A percentile compares a stretch with the other conserved stretches of the same genome.
These are phyloP conservation scores for Agrypnia vestita DNA, from an alignment of 1,140 invertebrate genomes.

Conservation along the genomic window DNA sequence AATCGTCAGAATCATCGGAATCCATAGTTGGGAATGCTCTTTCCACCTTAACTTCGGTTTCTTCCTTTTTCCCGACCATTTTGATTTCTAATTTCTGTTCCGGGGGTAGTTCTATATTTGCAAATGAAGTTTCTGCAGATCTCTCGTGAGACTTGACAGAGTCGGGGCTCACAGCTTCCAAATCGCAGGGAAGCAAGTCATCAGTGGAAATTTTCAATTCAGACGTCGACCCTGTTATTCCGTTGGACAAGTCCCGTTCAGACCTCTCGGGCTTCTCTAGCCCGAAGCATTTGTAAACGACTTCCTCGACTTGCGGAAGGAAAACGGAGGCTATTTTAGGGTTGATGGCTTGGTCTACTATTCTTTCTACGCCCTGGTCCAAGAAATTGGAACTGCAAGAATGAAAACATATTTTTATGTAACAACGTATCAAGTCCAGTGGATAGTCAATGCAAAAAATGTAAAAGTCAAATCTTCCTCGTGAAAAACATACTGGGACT, in stretches of 20 bases:
- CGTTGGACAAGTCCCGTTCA: constrained; percentile 32
- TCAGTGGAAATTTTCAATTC: constrained; percentile 61
- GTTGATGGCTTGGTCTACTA: constrained; percentile 96
- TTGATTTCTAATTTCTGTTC: constrained; percentile 18
- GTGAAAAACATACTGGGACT: no score
- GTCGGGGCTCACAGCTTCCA: constrained; percentile 85
- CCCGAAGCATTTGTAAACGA: constrained; percentile 91
- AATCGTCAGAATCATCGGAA: constrained; percentile 72
- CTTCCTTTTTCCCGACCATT: constrained; percentile 61
- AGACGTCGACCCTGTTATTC: constrained; percentile 9
- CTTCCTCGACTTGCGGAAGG: constrained; percentile 91
- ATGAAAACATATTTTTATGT: constrained; percentile 36
- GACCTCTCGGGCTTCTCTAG: constrained; percentile 67
- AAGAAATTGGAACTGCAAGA: constrained; percentile 84
- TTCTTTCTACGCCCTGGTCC: constrained; percentile 89
- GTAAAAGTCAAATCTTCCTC: no score
- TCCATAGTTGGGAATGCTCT: constrained; percentile 54
- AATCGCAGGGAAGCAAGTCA: constrained; percentile 81
- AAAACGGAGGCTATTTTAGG: constrained; percentile 92
- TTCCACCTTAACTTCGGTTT: constrained; percentile 61
- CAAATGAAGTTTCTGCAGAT: constrained; percentile 46
- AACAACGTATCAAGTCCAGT: no score
- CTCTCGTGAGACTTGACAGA: constrained; percentile 77
- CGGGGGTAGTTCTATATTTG: constrained; percentile 4
- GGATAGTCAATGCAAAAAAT: no score